Evolutionary conservation across 1,140 invertebrate genomes (phyloP).

Genomic region (Drosophila suzukii): DNA sequence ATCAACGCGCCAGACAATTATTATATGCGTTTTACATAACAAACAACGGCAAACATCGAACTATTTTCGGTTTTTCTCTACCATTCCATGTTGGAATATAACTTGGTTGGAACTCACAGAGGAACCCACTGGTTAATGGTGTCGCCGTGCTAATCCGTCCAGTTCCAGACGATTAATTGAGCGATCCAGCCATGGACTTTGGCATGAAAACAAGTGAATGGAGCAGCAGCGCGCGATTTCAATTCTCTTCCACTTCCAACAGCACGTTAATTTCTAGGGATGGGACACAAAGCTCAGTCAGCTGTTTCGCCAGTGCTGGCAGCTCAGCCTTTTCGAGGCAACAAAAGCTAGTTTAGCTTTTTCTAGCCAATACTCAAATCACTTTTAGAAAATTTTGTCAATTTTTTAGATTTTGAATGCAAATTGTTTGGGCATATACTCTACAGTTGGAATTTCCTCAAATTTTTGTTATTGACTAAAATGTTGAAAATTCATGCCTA

Average conservation of each 20-base stretch:
- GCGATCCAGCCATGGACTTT: conserved; percentile 26
- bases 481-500: no score
- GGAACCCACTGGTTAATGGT: not conserved
- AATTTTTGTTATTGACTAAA: no score
- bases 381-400: no score
- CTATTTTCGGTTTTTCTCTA: not conserved
- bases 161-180: conserved; percentile 9
- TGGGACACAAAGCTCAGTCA: conserved; percentile 11
- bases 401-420: no score
- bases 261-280: conserved; percentile 18
- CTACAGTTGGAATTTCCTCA: no score
- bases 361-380: not conserved
- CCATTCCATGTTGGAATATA: not conserved
- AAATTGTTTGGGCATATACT: no score
- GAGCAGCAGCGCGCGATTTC: conserved; percentile 33
- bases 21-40: conserved; percentile 57
- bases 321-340: not conserved
- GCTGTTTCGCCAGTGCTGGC: conserved; percentile 14
- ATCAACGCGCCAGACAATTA: conserved; percentile 40
- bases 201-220: conserved; percentile 19
- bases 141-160: not conserved
- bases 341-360: not conserved
- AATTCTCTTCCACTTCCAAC: not conserved
- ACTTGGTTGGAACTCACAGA: not conserved
- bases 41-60: conserved; percentile 23